Evolutionary conservation across 1,140 invertebrate genomes (phyloP).

Genomic region (Hylaeus volcanicus): DNA sequence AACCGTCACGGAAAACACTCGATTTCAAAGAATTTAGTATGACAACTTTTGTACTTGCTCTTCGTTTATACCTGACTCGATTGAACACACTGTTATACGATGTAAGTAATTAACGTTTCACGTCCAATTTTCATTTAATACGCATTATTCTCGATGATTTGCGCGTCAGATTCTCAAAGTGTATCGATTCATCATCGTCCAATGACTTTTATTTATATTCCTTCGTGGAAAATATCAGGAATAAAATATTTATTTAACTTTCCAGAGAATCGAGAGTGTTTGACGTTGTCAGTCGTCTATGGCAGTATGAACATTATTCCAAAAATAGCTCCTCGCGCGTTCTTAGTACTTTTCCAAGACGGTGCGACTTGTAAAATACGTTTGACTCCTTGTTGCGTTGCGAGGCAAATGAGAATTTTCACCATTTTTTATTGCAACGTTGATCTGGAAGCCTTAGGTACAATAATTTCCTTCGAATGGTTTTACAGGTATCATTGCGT

Average conservation of each 20-base stretch:
- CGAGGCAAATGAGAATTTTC: neutral
- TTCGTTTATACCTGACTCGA: too few relatives aligned
- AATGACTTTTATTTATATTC: neutral
- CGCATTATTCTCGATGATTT: neutral
- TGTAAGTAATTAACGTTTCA: conserved; percentile 1
- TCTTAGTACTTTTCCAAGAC: neutral
- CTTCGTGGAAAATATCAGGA: neutral
- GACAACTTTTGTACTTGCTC: neutral
- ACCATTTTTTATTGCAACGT: too few relatives aligned
- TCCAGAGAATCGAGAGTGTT: neutral
- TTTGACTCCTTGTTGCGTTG: neutral
- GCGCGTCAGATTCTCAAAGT: neutral
- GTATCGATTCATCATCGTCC: neutral
- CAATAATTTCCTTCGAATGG: neutral
- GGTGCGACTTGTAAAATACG: neutral
- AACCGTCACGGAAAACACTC: neutral
- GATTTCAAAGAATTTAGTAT: neutral
- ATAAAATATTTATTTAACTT: neutral
- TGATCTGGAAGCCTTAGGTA: too few relatives aligned
- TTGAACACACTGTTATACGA: neutral
- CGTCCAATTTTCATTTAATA: neutral
- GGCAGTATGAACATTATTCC: neutral
- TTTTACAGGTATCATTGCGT: neutral
- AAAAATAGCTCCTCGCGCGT: conserved; percentile 8
- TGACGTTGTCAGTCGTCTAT: neutral